Percentiles rank a stretch among this genome's conserved stretches.
Evolutionary conservation across 2,888 invertebrate genomes (phyloP).

Genomic region (Pachliopta kotzebuea): DNA sequence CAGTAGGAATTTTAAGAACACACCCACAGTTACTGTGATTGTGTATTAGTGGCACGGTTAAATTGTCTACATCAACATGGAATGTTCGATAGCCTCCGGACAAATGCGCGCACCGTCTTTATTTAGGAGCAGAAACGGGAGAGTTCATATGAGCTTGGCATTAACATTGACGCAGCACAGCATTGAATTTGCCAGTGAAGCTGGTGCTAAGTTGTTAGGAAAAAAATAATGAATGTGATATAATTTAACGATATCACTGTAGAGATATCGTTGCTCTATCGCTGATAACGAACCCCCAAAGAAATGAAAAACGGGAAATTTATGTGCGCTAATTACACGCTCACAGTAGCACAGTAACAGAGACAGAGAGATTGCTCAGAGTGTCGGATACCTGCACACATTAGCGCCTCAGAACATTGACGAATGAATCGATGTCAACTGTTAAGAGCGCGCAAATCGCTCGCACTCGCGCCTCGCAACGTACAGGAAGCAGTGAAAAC

Average conservation of each 20-base stretch:
- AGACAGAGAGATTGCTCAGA: not conserved
- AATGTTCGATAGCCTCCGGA: not conserved
- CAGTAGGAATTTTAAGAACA: not conserved
- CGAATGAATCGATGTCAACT: not conserved
- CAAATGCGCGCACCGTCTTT: not conserved
- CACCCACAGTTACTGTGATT: conserved; percentile 1
- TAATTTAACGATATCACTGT: not conserved
- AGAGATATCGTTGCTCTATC: not conserved
- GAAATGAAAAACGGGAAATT: not conserved
- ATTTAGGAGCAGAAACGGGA: not conserved
- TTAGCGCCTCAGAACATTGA: not conserved
- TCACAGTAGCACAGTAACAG: not conserved
- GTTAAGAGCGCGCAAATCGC: conserved; percentile 14
- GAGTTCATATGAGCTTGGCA: conserved; percentile 1
- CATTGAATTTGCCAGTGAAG: not conserved
- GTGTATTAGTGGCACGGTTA: not conserved
- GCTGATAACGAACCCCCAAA: not conserved
- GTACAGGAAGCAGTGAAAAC: conserved; percentile 2
- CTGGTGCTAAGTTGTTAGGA: conserved; percentile 1
- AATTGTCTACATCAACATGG: not conserved
- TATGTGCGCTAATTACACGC: conserved; percentile 5
- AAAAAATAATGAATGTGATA: not conserved
- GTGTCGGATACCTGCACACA: conserved; percentile 9
- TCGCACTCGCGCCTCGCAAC: not conserved
- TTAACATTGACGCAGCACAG: not conserved